Conservation (phyloP, 2,888 invertebrate genomes). For the Ornithoptera alexandrae region DNA sequence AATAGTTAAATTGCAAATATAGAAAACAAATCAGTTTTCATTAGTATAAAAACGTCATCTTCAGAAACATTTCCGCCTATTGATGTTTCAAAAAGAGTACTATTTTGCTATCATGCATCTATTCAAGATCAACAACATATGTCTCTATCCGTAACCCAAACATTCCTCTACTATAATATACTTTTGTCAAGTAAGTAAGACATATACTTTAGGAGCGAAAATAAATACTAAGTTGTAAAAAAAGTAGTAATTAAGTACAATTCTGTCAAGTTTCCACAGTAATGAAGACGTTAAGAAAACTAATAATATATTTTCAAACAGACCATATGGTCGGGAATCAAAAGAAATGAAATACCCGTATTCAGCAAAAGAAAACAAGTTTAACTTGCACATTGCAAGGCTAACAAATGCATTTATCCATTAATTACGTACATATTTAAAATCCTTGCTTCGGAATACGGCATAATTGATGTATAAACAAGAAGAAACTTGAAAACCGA, state of each 20-base stretch:
- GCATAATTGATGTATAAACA: neutral
- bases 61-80: too few species aligned
- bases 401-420: neutral
- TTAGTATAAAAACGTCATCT: too few species aligned
- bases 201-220: too few species aligned
- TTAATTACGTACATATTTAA: slow-evolving; percentile 1
- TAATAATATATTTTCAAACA: slow-evolving; percentile 2
- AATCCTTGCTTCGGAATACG: neutral
- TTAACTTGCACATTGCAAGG: neutral
- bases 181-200: too few species aligned
- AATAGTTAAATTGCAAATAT: too few species aligned
- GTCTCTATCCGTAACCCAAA: too few species aligned
- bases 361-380: neutral
- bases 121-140: too few species aligned
- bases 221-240: neutral
- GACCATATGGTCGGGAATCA: neutral
- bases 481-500: neutral
- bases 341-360: neutral
- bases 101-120: too few species aligned
- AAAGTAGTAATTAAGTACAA: neutral
- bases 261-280: neutral
- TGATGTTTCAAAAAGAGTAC: too few species aligned
- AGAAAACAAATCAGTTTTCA: too few species aligned
- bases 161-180: too few species aligned
- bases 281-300: neutral